Conservation (phyloP, 2,888 invertebrate genomes). For the Sylvicola cinctus region DNA sequence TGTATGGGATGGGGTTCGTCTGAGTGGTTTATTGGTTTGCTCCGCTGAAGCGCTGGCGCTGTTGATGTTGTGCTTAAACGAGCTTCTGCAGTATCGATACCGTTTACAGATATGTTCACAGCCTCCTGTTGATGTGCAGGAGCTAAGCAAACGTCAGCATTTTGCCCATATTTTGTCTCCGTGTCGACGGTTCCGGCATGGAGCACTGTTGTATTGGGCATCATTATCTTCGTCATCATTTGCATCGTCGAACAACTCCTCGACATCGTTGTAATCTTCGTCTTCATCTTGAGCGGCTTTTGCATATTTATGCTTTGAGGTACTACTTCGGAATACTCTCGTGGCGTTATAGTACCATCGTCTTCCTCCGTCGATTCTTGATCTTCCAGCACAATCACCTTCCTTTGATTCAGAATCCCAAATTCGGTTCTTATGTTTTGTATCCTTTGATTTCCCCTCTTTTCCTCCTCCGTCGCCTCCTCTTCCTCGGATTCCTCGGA, state of each 20-base stretch:
- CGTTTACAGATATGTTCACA: constrained; percentile 11
- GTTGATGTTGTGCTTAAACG: constrained; percentile 17
- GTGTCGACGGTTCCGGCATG: constrained; percentile 9
- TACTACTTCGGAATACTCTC: constrained; percentile 15
- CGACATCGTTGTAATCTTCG: constrained; percentile 19
- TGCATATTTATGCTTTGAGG: constrained; percentile 18
- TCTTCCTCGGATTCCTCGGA: no score
- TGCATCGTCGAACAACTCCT: constrained; percentile 30
- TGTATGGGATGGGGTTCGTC: constrained; percentile 6
- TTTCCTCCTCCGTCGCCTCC: constrained; percentile 17
- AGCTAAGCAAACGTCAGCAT: constrained; percentile 30
- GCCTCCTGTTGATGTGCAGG: constrained; percentile 15
- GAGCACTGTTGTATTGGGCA: constrained; percentile 15
- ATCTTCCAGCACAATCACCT: constrained; percentile 20
- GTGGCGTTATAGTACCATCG: constrained; percentile 17
- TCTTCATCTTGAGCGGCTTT: constrained; percentile 21
- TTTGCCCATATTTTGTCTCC: constrained; percentile 20
- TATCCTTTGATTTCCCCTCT: constrained; percentile 6
- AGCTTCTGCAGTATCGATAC: constrained; percentile 13
- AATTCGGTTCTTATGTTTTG: neutral
- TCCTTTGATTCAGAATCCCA: constrained; percentile 1
- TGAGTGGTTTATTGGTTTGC: constrained; percentile 11
- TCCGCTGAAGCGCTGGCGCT: constrained; percentile 13
- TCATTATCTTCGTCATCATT: constrained; percentile 38
- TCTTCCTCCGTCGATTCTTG: constrained; percentile 24